Base-by-base conservation (phyloP, 1,140 invertebrate species). In the Hycleus phaleratus region DNA sequence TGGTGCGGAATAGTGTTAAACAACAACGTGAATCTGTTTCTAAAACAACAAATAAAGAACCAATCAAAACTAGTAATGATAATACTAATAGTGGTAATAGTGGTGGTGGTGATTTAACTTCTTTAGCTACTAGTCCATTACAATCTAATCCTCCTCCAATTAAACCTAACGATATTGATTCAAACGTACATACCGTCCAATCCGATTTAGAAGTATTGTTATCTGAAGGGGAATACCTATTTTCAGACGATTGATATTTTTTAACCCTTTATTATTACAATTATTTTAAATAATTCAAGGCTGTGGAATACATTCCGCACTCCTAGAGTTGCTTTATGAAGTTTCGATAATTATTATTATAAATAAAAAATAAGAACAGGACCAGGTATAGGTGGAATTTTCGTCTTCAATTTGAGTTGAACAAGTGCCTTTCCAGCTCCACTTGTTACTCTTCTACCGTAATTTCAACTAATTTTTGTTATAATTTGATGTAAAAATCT, bases 201-300 rank as follows among this genome's bases (percentile, higher is more conserved):
- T 82, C 81, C 44, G 82, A 83, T 71, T 71, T 83, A 60, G 81
- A 83, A 64, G 81, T 82, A 49, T 70, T 83, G 12, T 73, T 83
- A 7, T 82, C 82, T 24, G 81, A 82, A 67, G 81, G 79, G 66
- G 80, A 82, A 68, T 81, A 81, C 57, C 73, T 81, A 38, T 81
- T 81, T 62, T 79, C 78, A 50, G 78, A 79, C 59, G 75, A 78
- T 73, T 82, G 77, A 81, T 61, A 38, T 48, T 38, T 45, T 38
- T 46, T 56, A 24, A 47, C 32, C 53, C 32, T 38, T 32, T 32
- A 32, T 4, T 32, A 32, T 32, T 32, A 32, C 7, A 5, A 32
- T 32, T 32, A 32, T 32, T 32, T 5, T 47, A 39, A 47, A 38
- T 53, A 44, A 45, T 62, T 56, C 49, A 64, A 64, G 62, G 63